Percentiles rank a stretch among this genome's conserved stretches.
Evolutionary conservation across 1,140 invertebrate species (phyloP).

Genomic region (Drosophila kepulauana): DNA sequence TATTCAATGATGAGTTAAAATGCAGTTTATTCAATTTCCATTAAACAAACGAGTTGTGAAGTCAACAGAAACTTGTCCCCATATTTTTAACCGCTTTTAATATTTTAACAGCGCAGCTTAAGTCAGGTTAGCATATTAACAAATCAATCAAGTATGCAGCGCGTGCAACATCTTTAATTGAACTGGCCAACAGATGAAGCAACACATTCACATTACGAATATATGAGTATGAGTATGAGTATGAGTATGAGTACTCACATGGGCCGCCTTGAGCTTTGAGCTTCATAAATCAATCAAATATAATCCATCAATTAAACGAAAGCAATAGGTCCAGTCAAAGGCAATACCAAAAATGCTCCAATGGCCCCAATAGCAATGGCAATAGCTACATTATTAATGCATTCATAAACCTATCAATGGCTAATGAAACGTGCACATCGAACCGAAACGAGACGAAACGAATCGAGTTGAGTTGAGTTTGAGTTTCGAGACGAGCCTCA

Average conservation of each 20-base stretch:
- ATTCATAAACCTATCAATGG: constrained; percentile 61
- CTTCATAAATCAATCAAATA: constrained; percentile 49
- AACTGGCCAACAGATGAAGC: constrained; percentile 15
- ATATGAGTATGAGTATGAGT: no score
- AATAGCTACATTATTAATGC: constrained; percentile 37
- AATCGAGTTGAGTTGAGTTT: constrained; percentile 1
- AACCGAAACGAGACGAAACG: constrained; percentile 1
- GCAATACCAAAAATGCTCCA: neutral
- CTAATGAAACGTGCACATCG: constrained; percentile 50
- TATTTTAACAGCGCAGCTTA: neutral
- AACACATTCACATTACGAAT: neutral
- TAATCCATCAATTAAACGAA: constrained; percentile 70
- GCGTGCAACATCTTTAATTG: constrained; percentile 45
- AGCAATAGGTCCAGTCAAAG: neutral
- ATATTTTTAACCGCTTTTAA: neutral
- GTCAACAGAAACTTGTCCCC: neutral
- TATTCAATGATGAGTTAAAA: no score
- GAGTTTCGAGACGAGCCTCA: neutral
- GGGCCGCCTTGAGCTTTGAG: constrained; percentile 15
- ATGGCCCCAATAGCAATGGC: neutral
- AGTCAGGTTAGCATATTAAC: constrained; percentile 42
- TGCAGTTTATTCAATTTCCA: no score
- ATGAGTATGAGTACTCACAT: neutral
- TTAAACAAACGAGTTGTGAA: no score
- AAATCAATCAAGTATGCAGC: constrained; percentile 49